These are phyloP conservation scores for Dryobotodes eremita DNA, from an alignment of 2,888 invertebrate species.

Conservation along the genomic window DNA sequence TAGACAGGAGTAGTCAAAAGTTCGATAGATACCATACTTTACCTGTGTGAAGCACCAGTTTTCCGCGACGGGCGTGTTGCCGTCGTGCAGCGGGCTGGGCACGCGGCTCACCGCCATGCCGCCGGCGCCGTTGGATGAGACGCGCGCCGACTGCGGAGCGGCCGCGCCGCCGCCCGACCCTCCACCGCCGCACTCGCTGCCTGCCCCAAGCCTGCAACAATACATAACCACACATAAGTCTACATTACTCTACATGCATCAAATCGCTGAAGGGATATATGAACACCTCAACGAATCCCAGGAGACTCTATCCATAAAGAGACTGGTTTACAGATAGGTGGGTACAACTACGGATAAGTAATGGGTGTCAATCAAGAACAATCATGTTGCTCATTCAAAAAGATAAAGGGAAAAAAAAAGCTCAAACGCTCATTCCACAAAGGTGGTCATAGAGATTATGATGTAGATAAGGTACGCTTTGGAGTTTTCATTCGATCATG, in stretches of 20 bases:
- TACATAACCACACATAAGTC: slow-evolving; percentile 46
- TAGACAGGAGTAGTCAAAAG: slow-evolving; percentile 17
- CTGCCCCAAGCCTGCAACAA: slow-evolving; percentile 93
- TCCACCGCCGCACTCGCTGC: slow-evolving; percentile 89
- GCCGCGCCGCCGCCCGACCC: slow-evolving; percentile 89
- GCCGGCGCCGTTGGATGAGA: slow-evolving; percentile 96
- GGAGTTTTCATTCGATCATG: background rate
- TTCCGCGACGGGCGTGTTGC: slow-evolving; percentile 99
- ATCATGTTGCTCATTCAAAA: background rate
- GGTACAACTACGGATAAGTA: background rate
- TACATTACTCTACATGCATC: slow-evolving; percentile 37
- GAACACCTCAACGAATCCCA: background rate
- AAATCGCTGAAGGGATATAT: background rate
- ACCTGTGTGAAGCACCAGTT: slow-evolving; percentile 99
- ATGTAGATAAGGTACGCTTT: slow-evolving; percentile 1
- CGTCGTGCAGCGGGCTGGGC: slow-evolving; percentile 98
- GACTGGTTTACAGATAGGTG: background rate
- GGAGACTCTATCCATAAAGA: background rate
- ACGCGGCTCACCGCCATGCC: slow-evolving; percentile 99
- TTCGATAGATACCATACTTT: slow-evolving; percentile 67
- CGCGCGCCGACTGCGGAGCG: slow-evolving; percentile 95
- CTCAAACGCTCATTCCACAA: background rate
- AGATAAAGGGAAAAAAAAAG: background rate
- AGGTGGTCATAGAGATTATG: background rate
- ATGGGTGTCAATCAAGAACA: background rate